These are phyloP conservation scores for Tuta absoluta DNA, from an alignment of 2,888 invertebrate species.

Conservation along the genomic window DNA sequence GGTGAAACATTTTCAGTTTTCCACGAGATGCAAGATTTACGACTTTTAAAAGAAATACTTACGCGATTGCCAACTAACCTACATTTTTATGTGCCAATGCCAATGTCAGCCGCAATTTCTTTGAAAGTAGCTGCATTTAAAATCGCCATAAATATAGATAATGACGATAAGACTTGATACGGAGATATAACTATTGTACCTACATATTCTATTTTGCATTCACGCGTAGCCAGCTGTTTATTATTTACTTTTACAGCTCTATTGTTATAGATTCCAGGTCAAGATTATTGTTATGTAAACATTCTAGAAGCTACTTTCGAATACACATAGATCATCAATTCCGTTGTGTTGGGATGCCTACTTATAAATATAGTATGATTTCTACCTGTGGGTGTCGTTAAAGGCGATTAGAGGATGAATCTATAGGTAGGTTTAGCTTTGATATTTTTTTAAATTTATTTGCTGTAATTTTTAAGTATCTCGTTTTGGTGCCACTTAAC, in stretches of 20 bases:
- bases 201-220: not conserved
- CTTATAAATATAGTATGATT: not conserved
- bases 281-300: not conserved
- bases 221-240: not conserved
- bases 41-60: not conserved
- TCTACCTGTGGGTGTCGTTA: too few species aligned
- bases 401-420: too few species aligned
- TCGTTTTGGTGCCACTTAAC: not conserved
- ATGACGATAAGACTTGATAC: not conserved
- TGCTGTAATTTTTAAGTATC: too few species aligned
- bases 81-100: not conserved
- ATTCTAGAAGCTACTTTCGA: not conserved
- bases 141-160: not conserved
- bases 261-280: not conserved
- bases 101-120: slow-evolving; percentile 3
- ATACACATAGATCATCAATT: not conserved
- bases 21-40: not conserved
- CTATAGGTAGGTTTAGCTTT: too few species aligned
- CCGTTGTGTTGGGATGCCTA: not conserved
- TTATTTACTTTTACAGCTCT: not conserved
- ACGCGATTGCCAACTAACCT: not conserved
- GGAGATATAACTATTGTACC: not conserved
- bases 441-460: too few species aligned
- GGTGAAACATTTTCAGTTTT: too few species aligned
- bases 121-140: not conserved